phyloP scores from a whole-genome alignment of 2,888 invertebrate genomes.

The Serrognathus titanus region DNA sequence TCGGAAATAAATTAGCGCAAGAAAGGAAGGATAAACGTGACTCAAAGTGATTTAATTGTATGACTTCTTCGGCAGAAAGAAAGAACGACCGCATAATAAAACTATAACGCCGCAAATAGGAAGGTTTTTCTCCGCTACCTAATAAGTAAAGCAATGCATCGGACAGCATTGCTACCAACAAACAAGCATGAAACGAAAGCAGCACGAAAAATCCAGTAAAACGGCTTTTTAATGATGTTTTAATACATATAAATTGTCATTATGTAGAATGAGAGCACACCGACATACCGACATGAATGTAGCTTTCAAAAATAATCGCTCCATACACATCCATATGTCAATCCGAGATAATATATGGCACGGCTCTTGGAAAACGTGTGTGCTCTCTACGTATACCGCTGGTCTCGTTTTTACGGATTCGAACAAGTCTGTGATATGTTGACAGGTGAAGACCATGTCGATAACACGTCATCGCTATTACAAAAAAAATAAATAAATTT shows the following conservation, averaged over 20 bases:
- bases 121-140: not conserved
- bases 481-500: no score
- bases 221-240: slow-evolving; percentile 13
- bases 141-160: not conserved
- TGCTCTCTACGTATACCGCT: slow-evolving; percentile 4
- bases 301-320: slow-evolving; percentile 46
- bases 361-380: slow-evolving; percentile 40
- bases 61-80: slow-evolving; percentile 1
- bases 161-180: not conserved
- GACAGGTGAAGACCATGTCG: slow-evolving; percentile 10
- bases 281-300: slow-evolving; percentile 31
- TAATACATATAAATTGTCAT: slow-evolving; percentile 14
- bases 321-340: slow-evolving; percentile 42
- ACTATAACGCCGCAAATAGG: not conserved
- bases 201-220: slow-evolving; percentile 13
- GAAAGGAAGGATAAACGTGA: not conserved
- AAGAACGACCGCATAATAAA: not conserved
- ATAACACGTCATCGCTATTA: no score
- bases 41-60: slow-evolving; percentile 1
- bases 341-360: slow-evolving; percentile 43
- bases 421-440: slow-evolving; percentile 12
- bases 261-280: slow-evolving; percentile 3
- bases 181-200: slow-evolving; percentile 12
- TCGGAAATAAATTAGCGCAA: no score
- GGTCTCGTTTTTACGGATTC: slow-evolving; percentile 6